Conservation (phyloP, 2,888 invertebrate genomes). For the Habrosyne pyritoides region DNA sequence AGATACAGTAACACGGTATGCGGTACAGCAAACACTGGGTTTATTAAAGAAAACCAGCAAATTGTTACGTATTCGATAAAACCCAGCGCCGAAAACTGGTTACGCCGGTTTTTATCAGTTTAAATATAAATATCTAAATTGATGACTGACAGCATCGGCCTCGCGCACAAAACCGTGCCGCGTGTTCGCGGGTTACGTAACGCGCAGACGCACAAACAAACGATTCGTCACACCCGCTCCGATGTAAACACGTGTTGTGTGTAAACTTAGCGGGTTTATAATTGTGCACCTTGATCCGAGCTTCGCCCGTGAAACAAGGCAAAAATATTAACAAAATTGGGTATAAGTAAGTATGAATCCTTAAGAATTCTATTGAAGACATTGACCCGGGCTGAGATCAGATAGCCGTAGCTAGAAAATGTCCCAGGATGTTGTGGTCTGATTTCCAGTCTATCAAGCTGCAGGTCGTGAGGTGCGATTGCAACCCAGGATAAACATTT, state of each 20-base stretch:
- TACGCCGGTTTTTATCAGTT: not conserved
- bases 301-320: not conserved
- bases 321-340: too few species aligned
- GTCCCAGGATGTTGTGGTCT: too few species aligned
- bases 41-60: not conserved
- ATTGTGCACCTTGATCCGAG: not conserved
- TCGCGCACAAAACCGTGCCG: constrained; percentile 20
- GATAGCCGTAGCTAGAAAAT: too few species aligned
- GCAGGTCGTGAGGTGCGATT: too few species aligned
- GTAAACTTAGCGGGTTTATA: constrained; percentile 9
- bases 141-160: constrained; percentile 4
- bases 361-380: too few species aligned
- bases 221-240: constrained; percentile 43
- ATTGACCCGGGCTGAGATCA: too few species aligned
- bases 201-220: constrained; percentile 46
- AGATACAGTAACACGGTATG: too few species aligned
- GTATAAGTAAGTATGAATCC: too few species aligned
- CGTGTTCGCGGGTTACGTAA: constrained; percentile 45
- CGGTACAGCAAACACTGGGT: too few species aligned
- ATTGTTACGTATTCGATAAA: not conserved
- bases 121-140: constrained; percentile 4
- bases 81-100: not conserved
- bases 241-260: constrained; percentile 44
- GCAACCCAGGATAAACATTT: too few species aligned
- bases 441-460: too few species aligned